phyloP scores from a whole-genome alignment of 2,113 vertebrate species.

The Mormyrus iriodes region DNA sequence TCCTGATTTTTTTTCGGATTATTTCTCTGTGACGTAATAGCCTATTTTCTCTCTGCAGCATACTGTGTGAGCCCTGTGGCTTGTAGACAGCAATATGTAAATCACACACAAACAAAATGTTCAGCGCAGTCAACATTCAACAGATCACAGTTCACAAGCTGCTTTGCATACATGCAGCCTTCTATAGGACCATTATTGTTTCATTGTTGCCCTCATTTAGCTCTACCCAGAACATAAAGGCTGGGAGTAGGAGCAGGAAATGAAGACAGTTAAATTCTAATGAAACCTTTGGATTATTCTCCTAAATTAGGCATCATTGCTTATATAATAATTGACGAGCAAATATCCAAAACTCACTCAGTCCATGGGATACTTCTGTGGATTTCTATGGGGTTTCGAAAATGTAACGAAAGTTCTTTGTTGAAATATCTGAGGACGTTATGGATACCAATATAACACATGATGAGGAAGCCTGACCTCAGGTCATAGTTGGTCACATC shows the following conservation, averaged over 20 bases:
- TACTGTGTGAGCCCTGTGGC: conserved; percentile 31
- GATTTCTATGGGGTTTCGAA: not conserved
- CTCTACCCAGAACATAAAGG: conserved; percentile 43
- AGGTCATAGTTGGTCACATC: not conserved
- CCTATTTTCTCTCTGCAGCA: conserved; percentile 44
- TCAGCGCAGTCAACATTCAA: not conserved
- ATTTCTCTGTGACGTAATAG: conserved; percentile 50
- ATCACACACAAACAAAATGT: not conserved
- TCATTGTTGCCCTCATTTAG: conserved; percentile 57
- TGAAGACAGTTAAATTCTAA: conserved; percentile 50
- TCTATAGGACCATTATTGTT: conserved; percentile 49
- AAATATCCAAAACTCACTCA: not conserved
- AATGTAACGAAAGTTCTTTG: not conserved
- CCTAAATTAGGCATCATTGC: not conserved
- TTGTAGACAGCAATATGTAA: not conserved
- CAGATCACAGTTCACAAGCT: conserved; percentile 30
- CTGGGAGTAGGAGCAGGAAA: conserved; percentile 33
- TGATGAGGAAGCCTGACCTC: not conserved
- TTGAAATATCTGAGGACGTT: not conserved
- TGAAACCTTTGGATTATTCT: conserved; percentile 39
- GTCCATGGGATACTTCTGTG: not conserved
- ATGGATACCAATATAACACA: not conserved
- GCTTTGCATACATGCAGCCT: conserved; percentile 53
- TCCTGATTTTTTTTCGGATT: conserved; percentile 42
- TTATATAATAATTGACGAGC: conserved; percentile 8